These are phyloP conservation scores for Scaptomyza cyrtandrae DNA, from an alignment of 2,888 invertebrate species.

Conservation along the genomic window DNA sequence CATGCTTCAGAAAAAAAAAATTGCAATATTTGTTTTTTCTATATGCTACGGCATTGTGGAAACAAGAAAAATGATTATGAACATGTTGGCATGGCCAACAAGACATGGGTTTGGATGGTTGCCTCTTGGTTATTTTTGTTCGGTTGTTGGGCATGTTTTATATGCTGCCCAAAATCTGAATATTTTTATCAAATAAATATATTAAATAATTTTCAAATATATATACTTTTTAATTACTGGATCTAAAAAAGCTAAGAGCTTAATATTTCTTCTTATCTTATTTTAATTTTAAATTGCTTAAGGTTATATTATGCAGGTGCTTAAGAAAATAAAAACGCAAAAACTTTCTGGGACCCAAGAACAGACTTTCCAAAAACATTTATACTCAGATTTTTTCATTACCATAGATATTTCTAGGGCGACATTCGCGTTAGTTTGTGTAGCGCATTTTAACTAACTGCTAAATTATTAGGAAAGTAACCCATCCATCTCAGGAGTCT, in stretches of 20 bases:
- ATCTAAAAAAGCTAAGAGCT: too few species aligned
- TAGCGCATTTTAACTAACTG: constrained; percentile 76
- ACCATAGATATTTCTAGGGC: neutral
- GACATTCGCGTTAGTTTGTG: constrained; percentile 20
- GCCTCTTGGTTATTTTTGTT: neutral
- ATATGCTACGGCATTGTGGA: constrained; percentile 24
- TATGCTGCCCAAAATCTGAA: constrained; percentile 25
- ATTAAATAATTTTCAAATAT: too few species aligned
- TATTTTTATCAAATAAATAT: too few species aligned
- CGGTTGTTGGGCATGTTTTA: constrained; percentile 8
- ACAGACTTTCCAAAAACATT: neutral
- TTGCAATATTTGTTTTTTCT: constrained; percentile 48
- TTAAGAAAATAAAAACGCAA: too few species aligned
- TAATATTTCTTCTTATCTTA: too few species aligned
- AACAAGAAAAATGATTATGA: constrained; percentile 71
- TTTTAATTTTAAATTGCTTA: too few species aligned
- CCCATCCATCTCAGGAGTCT: constrained; percentile 69
- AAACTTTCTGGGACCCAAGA: neutral
- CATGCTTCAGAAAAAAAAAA: constrained; percentile 46
- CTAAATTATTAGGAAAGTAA: constrained; percentile 75
- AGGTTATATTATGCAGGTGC: too few species aligned
- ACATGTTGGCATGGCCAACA: constrained; percentile 53
- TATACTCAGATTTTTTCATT: neutral
- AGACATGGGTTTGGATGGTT: constrained; percentile 22
- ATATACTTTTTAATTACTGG: too few species aligned